Evolutionary conservation across 2,888 invertebrate species (phyloP).

Genomic region (Sicus ferrugineus): DNA sequence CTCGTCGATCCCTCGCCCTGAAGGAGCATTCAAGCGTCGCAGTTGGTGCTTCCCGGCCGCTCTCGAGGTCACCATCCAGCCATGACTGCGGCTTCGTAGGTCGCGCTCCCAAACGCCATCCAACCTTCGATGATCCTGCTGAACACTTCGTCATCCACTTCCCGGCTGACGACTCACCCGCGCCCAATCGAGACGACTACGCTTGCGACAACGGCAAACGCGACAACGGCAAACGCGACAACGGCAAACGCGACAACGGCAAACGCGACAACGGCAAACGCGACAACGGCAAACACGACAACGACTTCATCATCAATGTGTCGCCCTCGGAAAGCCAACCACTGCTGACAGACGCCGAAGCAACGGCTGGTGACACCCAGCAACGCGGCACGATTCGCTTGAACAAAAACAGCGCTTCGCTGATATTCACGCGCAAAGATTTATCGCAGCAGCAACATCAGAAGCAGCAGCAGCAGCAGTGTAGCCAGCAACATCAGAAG

Average conservation of each 20-base stretch:
- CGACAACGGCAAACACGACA: constrained; percentile 11
- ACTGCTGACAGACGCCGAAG: constrained; percentile 58
- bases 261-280: too few species aligned
- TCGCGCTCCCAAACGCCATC: too few species aligned
- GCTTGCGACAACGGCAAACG: neutral
- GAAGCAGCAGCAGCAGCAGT: constrained; percentile 32
- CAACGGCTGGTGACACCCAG: constrained; percentile 52
- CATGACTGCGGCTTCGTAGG: constrained; percentile 47
- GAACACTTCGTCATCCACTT: constrained; percentile 58
- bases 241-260: too few species aligned
- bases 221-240: too few species aligned
- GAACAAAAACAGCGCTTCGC: constrained; percentile 61
- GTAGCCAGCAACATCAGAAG: constrained; percentile 24
- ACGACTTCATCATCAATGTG: constrained; percentile 44
- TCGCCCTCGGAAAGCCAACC: constrained; percentile 62
- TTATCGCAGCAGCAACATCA: constrained; percentile 34
- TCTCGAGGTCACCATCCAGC: constrained; percentile 46
- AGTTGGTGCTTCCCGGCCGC: constrained; percentile 27
- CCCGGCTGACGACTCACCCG: constrained; percentile 54
- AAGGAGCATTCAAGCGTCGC: constrained; percentile 42
- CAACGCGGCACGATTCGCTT: constrained; percentile 59
- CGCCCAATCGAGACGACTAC: constrained; percentile 7
- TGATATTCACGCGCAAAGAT: constrained; percentile 63
- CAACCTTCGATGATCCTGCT: constrained; percentile 57
- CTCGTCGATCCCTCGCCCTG: constrained; percentile 40